Percentiles rank a stretch among this genome's conserved stretches.
Evolutionary conservation across 2,888 invertebrate genomes (phyloP).

Genomic region (Trachelus tabidus): DNA sequence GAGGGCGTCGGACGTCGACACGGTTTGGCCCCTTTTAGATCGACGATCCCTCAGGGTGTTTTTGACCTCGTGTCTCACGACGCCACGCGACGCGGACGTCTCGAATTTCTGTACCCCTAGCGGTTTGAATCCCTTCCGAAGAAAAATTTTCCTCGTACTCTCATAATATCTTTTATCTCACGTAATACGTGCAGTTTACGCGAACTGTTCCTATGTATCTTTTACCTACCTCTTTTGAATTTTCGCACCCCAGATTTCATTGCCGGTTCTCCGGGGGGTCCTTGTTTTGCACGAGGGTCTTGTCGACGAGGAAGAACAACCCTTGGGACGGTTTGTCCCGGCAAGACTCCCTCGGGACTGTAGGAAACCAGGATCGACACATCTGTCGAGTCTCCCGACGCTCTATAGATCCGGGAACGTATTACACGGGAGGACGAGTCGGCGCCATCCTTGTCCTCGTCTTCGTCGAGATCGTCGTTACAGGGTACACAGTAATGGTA

Average conservation of each 20-base stretch:
- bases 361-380: constrained; percentile 36
- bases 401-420: constrained; percentile 15
- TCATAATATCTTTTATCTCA: background rate
- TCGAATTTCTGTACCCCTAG: background rate
- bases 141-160: background rate
- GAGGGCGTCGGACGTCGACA: constrained; percentile 60
- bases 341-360: constrained; percentile 56
- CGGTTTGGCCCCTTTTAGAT: constrained; percentile 33
- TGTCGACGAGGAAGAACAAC: constrained; percentile 27
- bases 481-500: constrained; percentile 9
- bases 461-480: constrained; percentile 36
- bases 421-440: constrained; percentile 2
- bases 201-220: background rate
- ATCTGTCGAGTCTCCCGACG: constrained; percentile 23
- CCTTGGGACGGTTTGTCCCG: constrained; percentile 60
- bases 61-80: background rate
- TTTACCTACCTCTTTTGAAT: background rate
- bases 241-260: constrained; percentile 1
- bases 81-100: background rate
- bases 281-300: constrained; percentile 22
- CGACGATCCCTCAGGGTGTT: background rate
- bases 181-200: background rate
- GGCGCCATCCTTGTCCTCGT: constrained; percentile 31
- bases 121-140: background rate
- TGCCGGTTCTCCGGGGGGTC: constrained; percentile 31